These are phyloP conservation scores for Myotis daubentonii DNA, from an alignment of 2,797 vertebrate species.

Conservation along the genomic window DNA sequence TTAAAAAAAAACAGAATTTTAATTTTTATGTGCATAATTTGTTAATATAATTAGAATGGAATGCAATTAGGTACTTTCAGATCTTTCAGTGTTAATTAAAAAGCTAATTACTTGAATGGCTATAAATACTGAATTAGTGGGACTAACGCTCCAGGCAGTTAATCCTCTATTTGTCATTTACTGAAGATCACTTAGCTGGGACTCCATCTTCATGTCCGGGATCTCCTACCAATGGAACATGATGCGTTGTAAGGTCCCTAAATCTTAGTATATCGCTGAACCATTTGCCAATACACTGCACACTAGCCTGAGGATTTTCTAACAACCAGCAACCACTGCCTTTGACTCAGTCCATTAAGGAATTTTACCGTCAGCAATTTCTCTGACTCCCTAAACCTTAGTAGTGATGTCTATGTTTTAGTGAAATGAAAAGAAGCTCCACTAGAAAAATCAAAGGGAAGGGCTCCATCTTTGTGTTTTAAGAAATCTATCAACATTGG, in stretches of 20 bases:
- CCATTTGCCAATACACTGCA: neutral
- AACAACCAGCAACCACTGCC: neutral
- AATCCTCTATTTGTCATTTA: slow-evolving; percentile 80
- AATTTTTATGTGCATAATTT: slow-evolving; percentile 83
- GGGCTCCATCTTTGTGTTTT: neutral
- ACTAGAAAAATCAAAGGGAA: slow-evolving; percentile 30
- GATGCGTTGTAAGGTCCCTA: neutral
- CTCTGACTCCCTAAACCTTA: neutral
- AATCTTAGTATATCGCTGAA: slow-evolving; percentile 13
- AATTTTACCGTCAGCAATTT: slow-evolving; percentile 43
- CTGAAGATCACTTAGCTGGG: slow-evolving; percentile 62
- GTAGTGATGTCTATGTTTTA: neutral
- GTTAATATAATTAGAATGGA: slow-evolving; percentile 83
- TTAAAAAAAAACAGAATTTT: slow-evolving; percentile 80
- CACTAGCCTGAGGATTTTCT: neutral
- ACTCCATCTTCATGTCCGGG: neutral
- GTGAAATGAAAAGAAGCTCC: neutral
- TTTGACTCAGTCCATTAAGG: neutral
- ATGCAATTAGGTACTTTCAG: slow-evolving; percentile 81
- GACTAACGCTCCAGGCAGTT: slow-evolving; percentile 64
- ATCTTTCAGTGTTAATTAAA: slow-evolving; percentile 86
- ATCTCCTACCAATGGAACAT: neutral
- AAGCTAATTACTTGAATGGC: slow-evolving; percentile 84
- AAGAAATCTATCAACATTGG: neutral
- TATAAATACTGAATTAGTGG: slow-evolving; percentile 78